phyloP scores from a whole-genome alignment of 2,888 invertebrate genomes.

The Agrilus biguttatus region DNA sequence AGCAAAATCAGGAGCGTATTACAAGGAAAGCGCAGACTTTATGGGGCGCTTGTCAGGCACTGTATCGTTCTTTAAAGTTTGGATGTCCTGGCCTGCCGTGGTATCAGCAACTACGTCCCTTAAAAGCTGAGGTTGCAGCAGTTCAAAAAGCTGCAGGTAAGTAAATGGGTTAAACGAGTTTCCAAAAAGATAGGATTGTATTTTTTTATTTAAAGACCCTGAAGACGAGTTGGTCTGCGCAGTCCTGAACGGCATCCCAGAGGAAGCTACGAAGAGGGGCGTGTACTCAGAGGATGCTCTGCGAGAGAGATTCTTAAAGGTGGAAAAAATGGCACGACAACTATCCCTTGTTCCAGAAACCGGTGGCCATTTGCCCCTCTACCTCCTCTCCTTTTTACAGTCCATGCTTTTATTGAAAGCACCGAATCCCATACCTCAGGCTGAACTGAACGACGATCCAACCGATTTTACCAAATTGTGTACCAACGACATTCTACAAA shows the following conservation, averaged over 20 bases:
- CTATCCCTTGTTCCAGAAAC: conserved; percentile 78
- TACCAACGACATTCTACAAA: conserved; percentile 78
- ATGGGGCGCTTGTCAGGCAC: conserved; percentile 87
- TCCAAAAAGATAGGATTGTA: background rate
- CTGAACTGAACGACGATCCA: conserved; percentile 57
- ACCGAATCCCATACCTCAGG: conserved; percentile 52
- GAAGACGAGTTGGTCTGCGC: conserved; percentile 68
- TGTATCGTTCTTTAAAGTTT: conserved; percentile 59
- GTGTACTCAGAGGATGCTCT: conserved; percentile 80
- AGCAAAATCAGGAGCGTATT: conserved; percentile 28
- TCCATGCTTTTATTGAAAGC: conserved; percentile 65
- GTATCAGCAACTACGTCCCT: conserved; percentile 43
- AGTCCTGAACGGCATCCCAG: conserved; percentile 64
- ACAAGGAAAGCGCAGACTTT: conserved; percentile 54
- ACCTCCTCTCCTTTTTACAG: conserved; percentile 79
- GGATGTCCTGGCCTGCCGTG: conserved; percentile 42
- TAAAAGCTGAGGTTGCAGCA: conserved; percentile 55
- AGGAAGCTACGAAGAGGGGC: conserved; percentile 62
- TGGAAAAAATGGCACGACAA: conserved; percentile 65
- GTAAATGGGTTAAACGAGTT: background rate
- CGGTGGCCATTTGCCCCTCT: conserved; percentile 73
- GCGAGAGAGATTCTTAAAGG: conserved; percentile 68
- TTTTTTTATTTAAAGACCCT: conserved; percentile 34
- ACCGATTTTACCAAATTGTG: conserved; percentile 60
- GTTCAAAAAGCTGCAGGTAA: conserved; percentile 62